Evolutionary conservation across 1,140 invertebrate genomes (phyloP).

Genomic region (Tetraneura akinire): DNA sequence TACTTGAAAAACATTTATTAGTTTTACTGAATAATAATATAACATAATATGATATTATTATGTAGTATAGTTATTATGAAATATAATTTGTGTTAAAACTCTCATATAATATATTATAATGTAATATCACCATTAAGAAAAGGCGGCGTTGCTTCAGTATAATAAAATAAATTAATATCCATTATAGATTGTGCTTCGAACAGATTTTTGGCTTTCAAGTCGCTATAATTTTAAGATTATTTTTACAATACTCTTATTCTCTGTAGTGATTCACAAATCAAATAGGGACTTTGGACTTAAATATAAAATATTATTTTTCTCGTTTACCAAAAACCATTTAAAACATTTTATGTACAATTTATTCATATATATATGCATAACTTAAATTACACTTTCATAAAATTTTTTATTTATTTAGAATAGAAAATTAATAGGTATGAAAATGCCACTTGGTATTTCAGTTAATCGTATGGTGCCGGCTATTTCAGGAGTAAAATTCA

Average conservation of each 20-base stretch:
- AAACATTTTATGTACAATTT: neutral
- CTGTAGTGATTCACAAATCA: neutral
- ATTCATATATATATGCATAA: neutral
- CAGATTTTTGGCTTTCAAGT: slow-evolving; percentile 17
- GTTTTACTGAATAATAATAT: neutral
- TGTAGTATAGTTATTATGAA: neutral
- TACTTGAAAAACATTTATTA: neutral
- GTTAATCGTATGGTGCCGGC: neutral
- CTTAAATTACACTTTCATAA: neutral
- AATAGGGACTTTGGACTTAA: neutral
- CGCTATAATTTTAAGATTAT: neutral
- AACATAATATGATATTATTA: neutral
- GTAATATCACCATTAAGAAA: neutral
- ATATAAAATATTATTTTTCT: neutral
- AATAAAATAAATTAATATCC: slow-evolving; percentile 27
- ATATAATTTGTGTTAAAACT: neutral
- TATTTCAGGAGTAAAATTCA: too few species aligned
- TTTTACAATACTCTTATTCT: neutral
- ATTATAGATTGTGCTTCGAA: neutral
- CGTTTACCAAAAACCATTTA: neutral
- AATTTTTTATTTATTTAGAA: neutral
- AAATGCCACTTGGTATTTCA: too few species aligned
- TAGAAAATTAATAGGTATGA: too few species aligned
- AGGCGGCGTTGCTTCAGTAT: too few species aligned
- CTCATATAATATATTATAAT: neutral